Evolutionary conservation across 2,888 invertebrate species (phyloP), one percentile per base, ranked within the genome.

Genomic region (Hartigia nigra): DNA sequence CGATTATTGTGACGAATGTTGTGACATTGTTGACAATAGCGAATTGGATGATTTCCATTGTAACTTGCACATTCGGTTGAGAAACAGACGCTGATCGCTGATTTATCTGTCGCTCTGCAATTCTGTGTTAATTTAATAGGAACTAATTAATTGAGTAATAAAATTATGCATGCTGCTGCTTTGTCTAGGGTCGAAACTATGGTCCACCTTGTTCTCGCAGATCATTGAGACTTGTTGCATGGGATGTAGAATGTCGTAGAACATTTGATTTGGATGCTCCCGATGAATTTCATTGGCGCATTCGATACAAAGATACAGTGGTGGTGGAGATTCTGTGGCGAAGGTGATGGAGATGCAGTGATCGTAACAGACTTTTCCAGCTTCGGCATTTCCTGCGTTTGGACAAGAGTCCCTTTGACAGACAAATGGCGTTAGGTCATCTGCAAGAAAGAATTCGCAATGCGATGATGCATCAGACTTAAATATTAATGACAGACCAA

Each of bases 11-110:
- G 98, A 0, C 97, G 94, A 90, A 96, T 96, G 86, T 96, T 96
- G 92, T 98, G 97, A 88, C 98, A 98, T 88, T 97, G 97, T 84
- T 95, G 94, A 90, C 98, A 98, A 91, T 97, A 98, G 75, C 99
- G 95, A 82, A 99, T 98, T 1, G 99, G 99, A 90, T 98, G 97
- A 91, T 98, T 98, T 39, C 98, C 97, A 91, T 99, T 99, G 90
- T 97, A 97, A 89, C 97, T 97, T 70, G 98, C 98, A 91, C 99
- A 99, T 91, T 99, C 99, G 75, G 96, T 96, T 0, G 98, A 97
- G 92, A 99, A 99, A 91, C 99, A 99, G 76, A 99, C 98, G 12
- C 98, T 97, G 82, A 98, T 96, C 0, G 99, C 98, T 3, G 97
- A 95, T 91, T 98, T 98, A 86, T 98, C 97, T 0, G 95, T 93